Evolutionary conservation across 1,140 invertebrate genomes (phyloP).

Genomic region (Drosophila repletoides): DNA sequence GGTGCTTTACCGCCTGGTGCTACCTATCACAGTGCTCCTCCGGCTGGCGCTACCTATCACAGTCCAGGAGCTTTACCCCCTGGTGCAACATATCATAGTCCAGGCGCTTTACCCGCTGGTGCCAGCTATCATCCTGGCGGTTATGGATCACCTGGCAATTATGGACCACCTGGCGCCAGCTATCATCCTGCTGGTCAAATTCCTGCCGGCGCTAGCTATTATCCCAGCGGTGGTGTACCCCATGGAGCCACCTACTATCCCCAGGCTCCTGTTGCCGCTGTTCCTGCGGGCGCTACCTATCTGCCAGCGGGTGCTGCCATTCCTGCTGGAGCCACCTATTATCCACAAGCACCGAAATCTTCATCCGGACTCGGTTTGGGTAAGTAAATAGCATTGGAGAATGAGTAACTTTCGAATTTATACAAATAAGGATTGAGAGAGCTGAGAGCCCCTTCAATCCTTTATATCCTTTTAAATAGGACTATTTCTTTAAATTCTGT

Average conservation of each 20-base stretch:
- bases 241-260: conserved; percentile 70
- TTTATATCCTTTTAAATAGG: too few species aligned
- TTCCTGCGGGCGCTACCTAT: conserved; percentile 64
- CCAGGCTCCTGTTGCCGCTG: conserved; percentile 37
- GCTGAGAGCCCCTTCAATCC: too few species aligned
- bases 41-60: conserved; percentile 40
- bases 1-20: conserved; percentile 34
- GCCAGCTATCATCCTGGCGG: conserved; percentile 57
- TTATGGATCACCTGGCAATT: conserved; percentile 46
- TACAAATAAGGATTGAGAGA: too few species aligned
- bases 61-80: conserved; percentile 20
- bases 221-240: conserved; percentile 49
- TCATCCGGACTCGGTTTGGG: conserved; percentile 69
- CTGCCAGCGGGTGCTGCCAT: conserved; percentile 63
- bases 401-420: too few species aligned
- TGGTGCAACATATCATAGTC: conserved; percentile 59
- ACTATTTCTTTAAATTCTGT: too few species aligned
- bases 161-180: conserved; percentile 47
- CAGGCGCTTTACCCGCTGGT: conserved; percentile 48
- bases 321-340: conserved; percentile 68
- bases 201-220: conserved; percentile 56
- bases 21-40: conserved; percentile 33
- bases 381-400: conserved; percentile 18
- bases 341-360: conserved; percentile 66
- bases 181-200: conserved; percentile 55